Conservation (phyloP, 2,888 invertebrate genomes). For the Thumatha senex region DNA sequence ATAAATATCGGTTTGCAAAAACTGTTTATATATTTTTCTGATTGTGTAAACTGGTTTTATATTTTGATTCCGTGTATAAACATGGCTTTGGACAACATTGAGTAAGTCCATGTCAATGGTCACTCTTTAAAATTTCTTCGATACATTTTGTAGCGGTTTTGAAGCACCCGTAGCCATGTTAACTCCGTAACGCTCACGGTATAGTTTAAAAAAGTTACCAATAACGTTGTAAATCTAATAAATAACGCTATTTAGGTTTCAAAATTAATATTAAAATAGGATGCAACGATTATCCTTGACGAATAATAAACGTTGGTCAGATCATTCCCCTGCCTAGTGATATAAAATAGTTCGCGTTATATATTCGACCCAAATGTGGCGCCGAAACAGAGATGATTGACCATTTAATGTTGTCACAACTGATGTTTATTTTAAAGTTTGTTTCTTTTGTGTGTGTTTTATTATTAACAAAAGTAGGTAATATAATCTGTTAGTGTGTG, state of each 20-base stretch:
- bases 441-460: constrained; percentile 20
- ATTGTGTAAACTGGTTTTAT: neutral
- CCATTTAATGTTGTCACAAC: constrained; percentile 70
- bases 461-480: too few species aligned
- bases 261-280: neutral
- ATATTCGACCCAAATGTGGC: constrained; percentile 66
- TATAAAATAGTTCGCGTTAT: constrained; percentile 59
- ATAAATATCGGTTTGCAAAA: neutral
- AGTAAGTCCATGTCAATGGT: neutral
- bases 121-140: too few species aligned
- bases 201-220: too few species aligned
- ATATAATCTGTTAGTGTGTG: too few species aligned
- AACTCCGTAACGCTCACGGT: neutral
- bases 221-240: neutral
- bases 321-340: constrained; percentile 36
- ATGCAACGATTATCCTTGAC: constrained; percentile 4
- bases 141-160: neutral
- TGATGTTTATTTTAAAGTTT: constrained; percentile 54
- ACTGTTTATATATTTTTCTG: neutral
- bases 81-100: neutral
- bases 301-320: constrained; percentile 16
- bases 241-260: neutral
- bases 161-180: neutral
- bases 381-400: constrained; percentile 68
- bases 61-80: neutral